Conservation (phyloP, 2,113 vertebrate genomes). For the Pantherophis guttatus region DNA sequence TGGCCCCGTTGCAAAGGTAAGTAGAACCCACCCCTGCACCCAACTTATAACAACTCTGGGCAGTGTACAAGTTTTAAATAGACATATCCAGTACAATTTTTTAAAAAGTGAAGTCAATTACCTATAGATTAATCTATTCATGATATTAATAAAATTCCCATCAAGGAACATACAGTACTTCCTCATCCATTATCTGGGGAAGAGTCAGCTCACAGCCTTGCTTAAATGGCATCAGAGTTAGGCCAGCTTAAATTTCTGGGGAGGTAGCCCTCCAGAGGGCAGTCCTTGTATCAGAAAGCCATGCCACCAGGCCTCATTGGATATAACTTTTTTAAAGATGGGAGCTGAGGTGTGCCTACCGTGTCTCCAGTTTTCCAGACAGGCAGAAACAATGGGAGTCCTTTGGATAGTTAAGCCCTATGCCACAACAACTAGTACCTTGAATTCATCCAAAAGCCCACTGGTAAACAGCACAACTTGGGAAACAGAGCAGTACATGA, state of each 20-base stretch:
- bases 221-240: neutral
- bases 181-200: neutral
- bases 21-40: too few relatives aligned
- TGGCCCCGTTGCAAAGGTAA: too few relatives aligned
- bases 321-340: neutral
- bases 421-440: neutral
- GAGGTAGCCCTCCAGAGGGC: neutral
- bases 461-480: neutral
- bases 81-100: too few relatives aligned
- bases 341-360: neutral
- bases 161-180: neutral
- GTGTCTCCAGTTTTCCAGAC: neutral
- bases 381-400: neutral
- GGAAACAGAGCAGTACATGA: neutral
- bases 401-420: neutral
- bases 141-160: neutral
- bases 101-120: neutral
- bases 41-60: too few relatives aligned
- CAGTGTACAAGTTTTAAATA: too few relatives aligned
- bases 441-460: neutral
- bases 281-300: neutral
- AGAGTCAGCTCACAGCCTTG: neutral
- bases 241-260: neutral
- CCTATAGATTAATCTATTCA: neutral
- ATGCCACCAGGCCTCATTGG: neutral